Conservation (phyloP, 2,113 vertebrate species). For the Naja naja region DNA sequence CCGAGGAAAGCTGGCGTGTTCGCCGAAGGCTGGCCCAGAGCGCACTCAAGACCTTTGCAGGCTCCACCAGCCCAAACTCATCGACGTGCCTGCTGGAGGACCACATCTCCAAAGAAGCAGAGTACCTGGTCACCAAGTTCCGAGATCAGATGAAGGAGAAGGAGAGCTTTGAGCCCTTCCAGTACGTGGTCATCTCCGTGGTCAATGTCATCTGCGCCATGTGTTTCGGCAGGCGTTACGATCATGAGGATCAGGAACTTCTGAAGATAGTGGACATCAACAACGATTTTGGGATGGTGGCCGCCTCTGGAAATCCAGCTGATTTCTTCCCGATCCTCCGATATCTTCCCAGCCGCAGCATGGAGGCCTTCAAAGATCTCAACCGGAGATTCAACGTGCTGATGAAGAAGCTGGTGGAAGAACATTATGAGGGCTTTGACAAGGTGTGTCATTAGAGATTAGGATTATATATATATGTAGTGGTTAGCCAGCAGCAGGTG, state of each 20-base stretch:
- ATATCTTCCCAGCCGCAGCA: constrained; percentile 73
- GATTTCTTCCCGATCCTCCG: constrained; percentile 86
- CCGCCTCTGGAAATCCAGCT: constrained; percentile 74
- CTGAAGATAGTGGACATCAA: constrained; percentile 73
- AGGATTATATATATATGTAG: not conserved
- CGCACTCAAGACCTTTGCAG: constrained; percentile 78
- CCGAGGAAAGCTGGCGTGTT: constrained; percentile 75
- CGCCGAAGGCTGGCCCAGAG: constrained; percentile 79
- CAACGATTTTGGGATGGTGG: constrained; percentile 76
- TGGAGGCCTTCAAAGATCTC: constrained; percentile 72
- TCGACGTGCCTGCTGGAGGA: constrained; percentile 82
- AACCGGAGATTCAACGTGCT: constrained; percentile 71
- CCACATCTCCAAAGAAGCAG: constrained; percentile 77
- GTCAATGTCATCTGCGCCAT: constrained; percentile 87
- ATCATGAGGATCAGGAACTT: constrained; percentile 79
- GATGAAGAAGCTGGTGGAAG: constrained; percentile 69
- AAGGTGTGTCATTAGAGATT: constrained; percentile 69
- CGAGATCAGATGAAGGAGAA: constrained; percentile 61
- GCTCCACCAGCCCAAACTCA: constrained; percentile 53
- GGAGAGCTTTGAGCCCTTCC: constrained; percentile 79
- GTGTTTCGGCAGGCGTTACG: constrained; percentile 83
- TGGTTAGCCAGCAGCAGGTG: too few relatives aligned
- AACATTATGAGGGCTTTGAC: constrained; percentile 78
- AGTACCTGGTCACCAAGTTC: constrained; percentile 70
- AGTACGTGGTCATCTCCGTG: constrained; percentile 81